Evolutionary conservation across 2,888 invertebrate species (phyloP).

Genomic region (Lottia gigantea): DNA sequence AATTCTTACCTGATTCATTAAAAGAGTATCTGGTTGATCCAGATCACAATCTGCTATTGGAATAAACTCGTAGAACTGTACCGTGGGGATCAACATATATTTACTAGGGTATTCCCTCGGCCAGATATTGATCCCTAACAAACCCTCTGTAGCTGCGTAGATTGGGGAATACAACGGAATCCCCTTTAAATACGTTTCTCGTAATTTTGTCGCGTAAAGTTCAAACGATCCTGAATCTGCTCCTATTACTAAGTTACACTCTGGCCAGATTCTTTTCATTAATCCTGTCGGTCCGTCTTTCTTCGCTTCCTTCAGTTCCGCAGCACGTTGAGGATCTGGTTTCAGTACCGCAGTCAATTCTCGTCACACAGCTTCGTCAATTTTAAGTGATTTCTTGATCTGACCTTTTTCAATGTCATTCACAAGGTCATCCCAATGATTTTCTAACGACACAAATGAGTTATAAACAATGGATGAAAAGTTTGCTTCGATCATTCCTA

Average conservation of each 20-base stretch:
- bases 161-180: constrained; percentile 61
- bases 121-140: constrained; percentile 58
- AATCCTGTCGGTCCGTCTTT: constrained; percentile 51
- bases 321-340: constrained; percentile 55
- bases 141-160: constrained; percentile 66
- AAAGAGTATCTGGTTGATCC: constrained; percentile 58
- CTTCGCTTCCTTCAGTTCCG: constrained; percentile 52
- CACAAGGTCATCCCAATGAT: constrained; percentile 46
- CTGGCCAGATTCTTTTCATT: constrained; percentile 57
- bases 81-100: constrained; percentile 57
- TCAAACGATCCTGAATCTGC: constrained; percentile 61
- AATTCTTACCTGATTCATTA: constrained; percentile 60
- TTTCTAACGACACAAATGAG: constrained; percentile 52
- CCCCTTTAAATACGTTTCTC: constrained; percentile 48
- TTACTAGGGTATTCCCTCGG: constrained; percentile 46
- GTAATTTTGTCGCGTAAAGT: constrained; percentile 48
- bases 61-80: constrained; percentile 66
- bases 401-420: constrained; percentile 57
- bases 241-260: constrained; percentile 47
- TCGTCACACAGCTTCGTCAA: constrained; percentile 44
- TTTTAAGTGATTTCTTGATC: constrained; percentile 45
- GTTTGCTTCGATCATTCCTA: constrained; percentile 64
- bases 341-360: constrained; percentile 48
- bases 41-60: constrained; percentile 52
- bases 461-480: constrained; percentile 63